Evolutionary conservation across 2,797 vertebrate genomes (phyloP).

Genomic region (Acipenser ruthenus): DNA sequence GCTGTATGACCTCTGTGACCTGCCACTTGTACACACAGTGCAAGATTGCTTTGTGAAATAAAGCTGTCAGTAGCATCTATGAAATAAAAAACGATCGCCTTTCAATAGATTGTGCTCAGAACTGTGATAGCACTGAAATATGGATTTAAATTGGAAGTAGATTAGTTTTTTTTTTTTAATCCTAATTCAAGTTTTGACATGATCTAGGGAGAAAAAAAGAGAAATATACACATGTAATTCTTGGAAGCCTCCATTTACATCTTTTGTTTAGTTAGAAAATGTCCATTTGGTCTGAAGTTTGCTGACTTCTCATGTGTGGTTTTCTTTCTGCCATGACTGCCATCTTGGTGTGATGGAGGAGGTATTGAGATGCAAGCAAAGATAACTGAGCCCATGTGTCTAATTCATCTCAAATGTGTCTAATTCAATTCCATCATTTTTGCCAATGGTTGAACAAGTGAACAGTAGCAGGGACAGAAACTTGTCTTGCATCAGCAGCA

Average conservation of each 20-base stretch:
- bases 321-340: slow-evolving; percentile 17
- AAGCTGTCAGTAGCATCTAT: slow-evolving; percentile 96
- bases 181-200: slow-evolving; percentile 94
- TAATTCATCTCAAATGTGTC: no score
- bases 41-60: slow-evolving; percentile 99
- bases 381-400: no score
- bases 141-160: slow-evolving; percentile 95
- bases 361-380: no score
- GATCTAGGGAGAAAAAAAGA: slow-evolving; percentile 61
- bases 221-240: slow-evolving; percentile 48
- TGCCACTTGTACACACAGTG: slow-evolving; percentile 79
- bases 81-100: slow-evolving; percentile 92
- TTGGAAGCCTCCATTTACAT: slow-evolving; percentile 47
- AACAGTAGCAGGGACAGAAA: no score
- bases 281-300: slow-evolving; percentile 17
- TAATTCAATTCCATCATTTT: no score
- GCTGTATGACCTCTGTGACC: slow-evolving; percentile 83
- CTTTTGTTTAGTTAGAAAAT: slow-evolving; percentile 18
- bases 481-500: no score
- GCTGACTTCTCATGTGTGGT: background rate
- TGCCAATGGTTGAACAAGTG: no score
- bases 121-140: slow-evolving; percentile 94
- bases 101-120: slow-evolving; percentile 73
- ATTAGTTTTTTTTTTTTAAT: slow-evolving; percentile 96
- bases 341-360: background rate